Base-by-base conservation (phyloP, 2,113 vertebrate genomes). In the Phaetusa simplex region DNA sequence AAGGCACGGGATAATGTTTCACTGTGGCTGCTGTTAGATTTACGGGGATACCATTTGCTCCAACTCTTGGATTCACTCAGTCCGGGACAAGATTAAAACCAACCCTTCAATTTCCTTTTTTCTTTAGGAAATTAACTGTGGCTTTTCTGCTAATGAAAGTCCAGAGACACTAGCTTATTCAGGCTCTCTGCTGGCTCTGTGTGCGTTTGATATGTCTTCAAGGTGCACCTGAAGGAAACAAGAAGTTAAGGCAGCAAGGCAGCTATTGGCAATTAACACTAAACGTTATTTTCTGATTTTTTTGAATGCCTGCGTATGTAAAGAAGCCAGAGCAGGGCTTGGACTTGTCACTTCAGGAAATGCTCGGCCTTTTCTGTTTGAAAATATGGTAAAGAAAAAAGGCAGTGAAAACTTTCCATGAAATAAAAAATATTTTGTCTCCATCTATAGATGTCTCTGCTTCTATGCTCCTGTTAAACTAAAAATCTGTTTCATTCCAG, bases 11-110 rank as follows among this genome's bases (percentile, higher is more conserved):
- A 90, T 96, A 96, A 88, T 71, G 89, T 96, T 91, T 97, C 96
- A 96, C 90, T 81, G 83, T 89, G 96, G 94, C 97, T 97, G 97
- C 95, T 14, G 84, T 90, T 93, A 96, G 96, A 96, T 95, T 95
- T 96, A 90, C 56, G n/a, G 96, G 97, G 96, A 95, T 96, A 79
- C 94, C 91, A 86, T 97, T 96, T 97, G 93, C 93, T 94, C 74
- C 50, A 66, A 21, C 89, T 88, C 94, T 95, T 94, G 94, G 96
- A 97, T 96, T 95, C 93, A 83, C 91, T 96, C 93, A 91, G 95
- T 32, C 94, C 3, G 1, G 93, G 96, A 97, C 94, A 96, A 96
- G 96, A 97, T 97, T 97, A 97, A 97, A 97, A 97, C 94, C 97
- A 96, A 96, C 91, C 95, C 91, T 93, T 94, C 95, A 90, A 96